Evolutionary conservation across 2,797 vertebrate species (phyloP).

Genomic region (Pampus argenteus): DNA sequence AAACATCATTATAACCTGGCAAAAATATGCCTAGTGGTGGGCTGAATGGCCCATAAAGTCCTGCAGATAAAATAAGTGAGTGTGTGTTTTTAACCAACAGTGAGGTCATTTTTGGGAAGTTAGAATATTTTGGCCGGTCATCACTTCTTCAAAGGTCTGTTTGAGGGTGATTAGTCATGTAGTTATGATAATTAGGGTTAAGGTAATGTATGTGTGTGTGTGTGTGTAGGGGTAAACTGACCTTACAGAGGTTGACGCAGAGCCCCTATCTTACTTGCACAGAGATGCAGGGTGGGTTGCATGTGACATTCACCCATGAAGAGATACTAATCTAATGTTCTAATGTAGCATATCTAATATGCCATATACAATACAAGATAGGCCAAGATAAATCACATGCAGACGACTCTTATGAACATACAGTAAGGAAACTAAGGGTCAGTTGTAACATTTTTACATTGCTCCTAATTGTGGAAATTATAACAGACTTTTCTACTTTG

Average conservation of each 20-base stretch:
- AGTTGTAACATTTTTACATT: neutral
- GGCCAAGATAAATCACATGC: neutral
- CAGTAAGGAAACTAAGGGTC: neutral
- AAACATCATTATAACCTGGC: constrained; percentile 31
- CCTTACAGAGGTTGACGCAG: constrained; percentile 16
- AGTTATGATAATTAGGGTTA: too few species aligned
- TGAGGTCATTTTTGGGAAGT: too few species aligned
- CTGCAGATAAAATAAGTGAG: constrained; percentile 15
- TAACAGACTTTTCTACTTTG: neutral
- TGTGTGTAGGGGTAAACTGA: too few species aligned
- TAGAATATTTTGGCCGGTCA: too few species aligned
- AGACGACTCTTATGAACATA: neutral
- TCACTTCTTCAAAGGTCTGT: too few species aligned
- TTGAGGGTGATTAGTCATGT: too few species aligned
- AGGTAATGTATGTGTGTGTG: neutral
- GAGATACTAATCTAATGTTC: too few species aligned
- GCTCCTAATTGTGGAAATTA: neutral
- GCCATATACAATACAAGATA: neutral
- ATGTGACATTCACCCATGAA: neutral
- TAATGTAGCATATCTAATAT: neutral
- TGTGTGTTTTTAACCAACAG: too few species aligned
- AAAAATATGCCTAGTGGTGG: constrained; percentile 26
- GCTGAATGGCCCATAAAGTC: constrained; percentile 35
- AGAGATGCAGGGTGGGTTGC: neutral
- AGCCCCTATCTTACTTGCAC: constrained; percentile 17